Evolutionary conservation across 2,113 vertebrate species (phyloP).

Genomic region (Lepisosteus osseus): DNA sequence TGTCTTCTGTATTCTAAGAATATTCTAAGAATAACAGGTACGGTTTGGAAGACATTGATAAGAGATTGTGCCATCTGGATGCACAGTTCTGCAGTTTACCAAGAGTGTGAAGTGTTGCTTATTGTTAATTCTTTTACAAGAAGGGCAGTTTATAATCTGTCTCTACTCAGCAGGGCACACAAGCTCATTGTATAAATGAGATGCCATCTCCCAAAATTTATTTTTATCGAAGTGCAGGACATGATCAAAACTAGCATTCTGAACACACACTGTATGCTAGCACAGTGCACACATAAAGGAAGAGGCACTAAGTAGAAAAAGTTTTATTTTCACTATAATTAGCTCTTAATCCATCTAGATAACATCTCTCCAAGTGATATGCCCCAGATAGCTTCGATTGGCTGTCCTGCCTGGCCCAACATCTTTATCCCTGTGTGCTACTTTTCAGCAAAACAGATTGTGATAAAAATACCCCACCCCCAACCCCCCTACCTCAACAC

Average conservation of each 20-base stretch:
- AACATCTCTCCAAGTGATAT: slow-evolving; percentile 54
- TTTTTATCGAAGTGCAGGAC: not conserved
- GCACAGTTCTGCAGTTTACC: too few relatives aligned
- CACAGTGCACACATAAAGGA: not conserved
- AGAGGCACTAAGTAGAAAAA: too few relatives aligned
- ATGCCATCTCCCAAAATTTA: slow-evolving; percentile 4
- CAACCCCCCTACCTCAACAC: not conserved
- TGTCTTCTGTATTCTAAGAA: too few relatives aligned
- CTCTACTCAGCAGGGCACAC: too few relatives aligned
- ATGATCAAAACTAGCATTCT: not conserved
- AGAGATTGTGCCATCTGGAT: not conserved
- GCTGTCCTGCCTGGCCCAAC: slow-evolving; percentile 18
- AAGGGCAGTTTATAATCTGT: too few relatives aligned
- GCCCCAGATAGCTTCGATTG: slow-evolving; percentile 43
- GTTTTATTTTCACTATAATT: not conserved
- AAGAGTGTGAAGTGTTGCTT: too few relatives aligned
- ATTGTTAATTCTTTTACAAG: too few relatives aligned
- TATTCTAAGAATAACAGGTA: too few relatives aligned
- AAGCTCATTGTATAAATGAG: slow-evolving; percentile 15
- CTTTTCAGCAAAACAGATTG: slow-evolving; percentile 41
- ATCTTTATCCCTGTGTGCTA: slow-evolving; percentile 29
- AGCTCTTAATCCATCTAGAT: not conserved
- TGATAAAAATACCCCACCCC: slow-evolving; percentile 62
- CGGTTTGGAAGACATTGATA: too few relatives aligned
- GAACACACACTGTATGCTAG: not conserved